These are phyloP conservation scores for Psammodynastes pulverulentus DNA, from an alignment of 2,113 vertebrate genomes.

Conservation along the genomic window DNA sequence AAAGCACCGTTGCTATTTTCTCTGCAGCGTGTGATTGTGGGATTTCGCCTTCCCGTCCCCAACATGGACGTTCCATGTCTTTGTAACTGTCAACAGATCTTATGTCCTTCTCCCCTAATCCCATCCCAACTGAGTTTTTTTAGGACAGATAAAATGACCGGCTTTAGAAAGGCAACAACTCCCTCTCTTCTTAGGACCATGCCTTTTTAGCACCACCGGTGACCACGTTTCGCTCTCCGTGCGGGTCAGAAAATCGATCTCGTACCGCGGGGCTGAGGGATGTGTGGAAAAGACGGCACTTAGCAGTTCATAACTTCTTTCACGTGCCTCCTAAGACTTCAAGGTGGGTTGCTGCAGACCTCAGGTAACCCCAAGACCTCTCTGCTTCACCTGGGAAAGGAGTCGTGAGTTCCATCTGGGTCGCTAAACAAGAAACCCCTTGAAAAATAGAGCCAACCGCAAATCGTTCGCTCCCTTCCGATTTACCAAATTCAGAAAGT, in stretches of 20 bases:
- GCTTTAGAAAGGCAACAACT: neutral
- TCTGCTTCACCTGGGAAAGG: neutral
- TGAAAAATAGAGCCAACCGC: neutral
- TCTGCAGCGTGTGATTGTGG: rapidly evolving
- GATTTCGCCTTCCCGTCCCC: no score
- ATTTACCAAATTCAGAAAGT: neutral
- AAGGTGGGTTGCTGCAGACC: neutral
- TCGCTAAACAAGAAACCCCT: neutral
- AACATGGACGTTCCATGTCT: neutral
- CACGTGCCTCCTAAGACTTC: neutral
- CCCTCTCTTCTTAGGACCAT: neutral
- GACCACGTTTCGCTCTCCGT: neutral
- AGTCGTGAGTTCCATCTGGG: neutral
- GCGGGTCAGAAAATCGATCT: neutral
- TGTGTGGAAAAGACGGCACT: neutral
- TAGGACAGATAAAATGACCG: neutral
- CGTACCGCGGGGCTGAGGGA: neutral
- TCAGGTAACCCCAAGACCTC: neutral
- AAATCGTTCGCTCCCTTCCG: neutral
- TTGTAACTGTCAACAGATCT: neutral
- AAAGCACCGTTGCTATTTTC: neutral
- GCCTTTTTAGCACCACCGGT: neutral
- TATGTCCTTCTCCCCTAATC: neutral
- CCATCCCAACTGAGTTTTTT: neutral
- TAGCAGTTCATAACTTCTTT: neutral